Evolutionary conservation across 2,888 invertebrate species (phyloP).

Genomic region (Eremobia ochroleuca): DNA sequence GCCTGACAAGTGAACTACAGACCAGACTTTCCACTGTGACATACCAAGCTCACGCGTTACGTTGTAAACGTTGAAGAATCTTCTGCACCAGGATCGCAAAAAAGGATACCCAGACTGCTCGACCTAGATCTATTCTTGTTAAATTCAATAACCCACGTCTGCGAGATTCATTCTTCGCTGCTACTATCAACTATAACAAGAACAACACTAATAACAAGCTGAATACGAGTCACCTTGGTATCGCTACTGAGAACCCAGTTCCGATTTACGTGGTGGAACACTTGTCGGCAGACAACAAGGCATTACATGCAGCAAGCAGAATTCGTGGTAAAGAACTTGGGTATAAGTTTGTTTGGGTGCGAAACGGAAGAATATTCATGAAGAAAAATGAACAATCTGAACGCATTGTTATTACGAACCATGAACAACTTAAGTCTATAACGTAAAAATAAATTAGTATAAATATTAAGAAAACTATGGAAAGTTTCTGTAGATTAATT

Average conservation of each 20-base stretch:
- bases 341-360: neutral
- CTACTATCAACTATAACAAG: neutral
- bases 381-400: too few relatives aligned
- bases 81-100: constrained; percentile 5
- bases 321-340: neutral
- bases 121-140: constrained; percentile 2
- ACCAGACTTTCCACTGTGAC: too few relatives aligned
- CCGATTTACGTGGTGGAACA: constrained; percentile 6
- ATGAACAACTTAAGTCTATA: too few relatives aligned
- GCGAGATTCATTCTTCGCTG: neutral
- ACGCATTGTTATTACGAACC: too few relatives aligned
- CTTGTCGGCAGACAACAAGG: too few relatives aligned
- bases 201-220: neutral
- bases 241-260: neutral
- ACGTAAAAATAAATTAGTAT: too few relatives aligned
- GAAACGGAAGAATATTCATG: too few relatives aligned
- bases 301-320: neutral
- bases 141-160: constrained; percentile 2
- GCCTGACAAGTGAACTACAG: too few relatives aligned
- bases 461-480: too few relatives aligned
- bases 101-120: constrained; percentile 5
- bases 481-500: too few relatives aligned
- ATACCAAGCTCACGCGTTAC: too few relatives aligned
- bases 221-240: constrained; percentile 2
- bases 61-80: too few relatives aligned